These are phyloP conservation scores for Hyla sarda DNA, from an alignment of 2,113 vertebrate species.

Conservation along the genomic window DNA sequence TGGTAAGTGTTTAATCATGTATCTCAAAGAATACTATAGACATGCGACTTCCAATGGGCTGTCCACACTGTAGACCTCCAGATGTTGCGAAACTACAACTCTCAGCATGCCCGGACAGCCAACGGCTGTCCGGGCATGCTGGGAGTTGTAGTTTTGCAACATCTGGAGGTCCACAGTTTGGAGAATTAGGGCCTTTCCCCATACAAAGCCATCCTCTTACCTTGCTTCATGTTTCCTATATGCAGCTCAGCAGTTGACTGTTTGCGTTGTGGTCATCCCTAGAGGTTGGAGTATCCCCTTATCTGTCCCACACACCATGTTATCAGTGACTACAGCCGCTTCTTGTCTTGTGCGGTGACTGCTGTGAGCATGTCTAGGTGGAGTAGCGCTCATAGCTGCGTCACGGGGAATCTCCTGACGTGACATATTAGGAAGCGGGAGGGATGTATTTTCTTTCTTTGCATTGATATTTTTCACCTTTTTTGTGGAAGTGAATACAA, in stretches of 20 bases:
- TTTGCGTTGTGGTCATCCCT: background rate
- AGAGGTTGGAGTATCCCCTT: background rate
- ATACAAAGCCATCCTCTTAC: too few relatives aligned
- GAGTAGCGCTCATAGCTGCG: background rate
- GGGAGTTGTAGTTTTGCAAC: too few relatives aligned
- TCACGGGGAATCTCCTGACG: conserved; percentile 17
- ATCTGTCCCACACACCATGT: conserved; percentile 32
- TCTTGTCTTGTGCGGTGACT: background rate
- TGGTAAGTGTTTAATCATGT: too few relatives aligned
- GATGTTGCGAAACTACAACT: too few relatives aligned
- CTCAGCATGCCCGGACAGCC: too few relatives aligned
- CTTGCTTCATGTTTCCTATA: conserved; percentile 64
- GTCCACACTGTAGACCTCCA: too few relatives aligned
- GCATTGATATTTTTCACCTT: background rate
- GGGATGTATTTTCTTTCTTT: background rate
- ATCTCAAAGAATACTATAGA: too few relatives aligned
- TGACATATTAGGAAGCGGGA: background rate
- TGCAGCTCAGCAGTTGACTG: conserved; percentile 58
- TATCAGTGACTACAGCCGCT: conserved; percentile 19
- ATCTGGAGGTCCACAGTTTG: too few relatives aligned
- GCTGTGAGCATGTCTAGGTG: background rate
- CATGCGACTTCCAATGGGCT: too few relatives aligned
- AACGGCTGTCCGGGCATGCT: too few relatives aligned
- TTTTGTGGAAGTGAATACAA: too few relatives aligned
- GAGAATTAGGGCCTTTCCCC: too few relatives aligned